Evolutionary conservation across 2,888 invertebrate genomes (phyloP), one percentile per base, ranked within the genome.

Genomic region (Arge pagana): DNA sequence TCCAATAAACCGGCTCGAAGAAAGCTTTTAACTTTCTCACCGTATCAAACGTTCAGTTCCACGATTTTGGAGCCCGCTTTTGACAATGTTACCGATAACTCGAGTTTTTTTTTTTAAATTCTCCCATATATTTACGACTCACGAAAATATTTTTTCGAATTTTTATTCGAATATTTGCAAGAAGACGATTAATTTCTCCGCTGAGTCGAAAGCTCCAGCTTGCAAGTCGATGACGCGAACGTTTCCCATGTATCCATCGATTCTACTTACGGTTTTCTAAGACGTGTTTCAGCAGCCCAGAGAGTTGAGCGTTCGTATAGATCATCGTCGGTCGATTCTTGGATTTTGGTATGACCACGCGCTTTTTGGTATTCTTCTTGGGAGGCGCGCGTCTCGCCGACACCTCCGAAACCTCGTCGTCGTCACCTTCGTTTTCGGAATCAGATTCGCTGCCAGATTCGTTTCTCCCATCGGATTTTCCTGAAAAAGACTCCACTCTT

Each of bases 251-350:
- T n/a, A n/a, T 3, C n/a, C n/a, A n/a, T n/a, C n/a, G 28, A 26
- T n/a, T 36, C 16, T 15, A 7, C 57, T 45, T 55, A 68, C 70
- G 57, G 33, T 64, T 61, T 3, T 58, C 62, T 54, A 74, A 66
- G 48, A 73, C 68, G 53, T 74, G 70, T 57, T 70, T 72, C 48
- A 75, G 41, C 45, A 76, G 65, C 26, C 71, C 73, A 26, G 67
- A 65, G 58, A 76, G 63, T 63, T 75, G 72, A 45, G 66, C 68
- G 55, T 73, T 68, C 35, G 72, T 65, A 57, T 74, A 74, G 42
- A 68, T 50, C 24, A 70, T 57, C 15, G 57, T 11, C 2, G 67
- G 60, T 50, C 59, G 65, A 50, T 64, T 64, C 52, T 50, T 60
- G 3, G 36, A 51, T 21, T 31, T 48, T 30, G 13, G 13, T 2